These are phyloP conservation scores for Clarias platycephalus DNA, from an alignment of 2,797 vertebrate genomes.

Conservation along the genomic window DNA sequence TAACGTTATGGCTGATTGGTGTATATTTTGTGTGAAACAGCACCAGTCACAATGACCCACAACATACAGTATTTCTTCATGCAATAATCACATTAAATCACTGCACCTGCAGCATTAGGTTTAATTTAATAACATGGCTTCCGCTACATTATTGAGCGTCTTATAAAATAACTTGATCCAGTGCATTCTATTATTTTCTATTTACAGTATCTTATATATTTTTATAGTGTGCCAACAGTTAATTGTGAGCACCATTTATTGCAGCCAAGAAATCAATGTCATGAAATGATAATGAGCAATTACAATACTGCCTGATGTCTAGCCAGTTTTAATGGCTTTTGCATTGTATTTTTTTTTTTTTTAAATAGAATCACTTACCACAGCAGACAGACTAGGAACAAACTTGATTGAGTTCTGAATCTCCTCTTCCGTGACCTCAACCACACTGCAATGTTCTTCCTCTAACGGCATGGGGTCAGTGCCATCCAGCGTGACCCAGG, in stretches of 20 bases:
- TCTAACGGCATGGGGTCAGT: constrained; percentile 85
- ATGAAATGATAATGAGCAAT: background rate
- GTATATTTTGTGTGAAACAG: background rate
- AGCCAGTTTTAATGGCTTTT: too few relatives aligned
- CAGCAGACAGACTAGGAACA: constrained; percentile 91
- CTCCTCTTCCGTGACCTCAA: constrained; percentile 97
- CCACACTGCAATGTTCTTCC: constrained; percentile 90
- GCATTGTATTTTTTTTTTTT: background rate
- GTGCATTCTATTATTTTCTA: background rate
- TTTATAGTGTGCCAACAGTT: background rate
- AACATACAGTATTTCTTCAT: background rate
- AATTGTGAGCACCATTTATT: background rate
- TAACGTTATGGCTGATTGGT: too few relatives aligned
- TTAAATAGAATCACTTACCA: constrained; percentile 77
- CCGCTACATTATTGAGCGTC: background rate
- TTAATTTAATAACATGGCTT: background rate
- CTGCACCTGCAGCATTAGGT: background rate
- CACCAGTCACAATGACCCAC: background rate
- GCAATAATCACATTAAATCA: background rate
- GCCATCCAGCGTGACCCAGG: constrained; percentile 85
- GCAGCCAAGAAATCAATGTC: background rate
- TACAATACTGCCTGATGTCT: background rate
- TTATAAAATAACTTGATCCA: background rate
- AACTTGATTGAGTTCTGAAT: constrained; percentile 96
- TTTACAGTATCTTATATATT: background rate